Conservation (phyloP, 1,140 invertebrate genomes). For the Papilio xuthus region DNA sequence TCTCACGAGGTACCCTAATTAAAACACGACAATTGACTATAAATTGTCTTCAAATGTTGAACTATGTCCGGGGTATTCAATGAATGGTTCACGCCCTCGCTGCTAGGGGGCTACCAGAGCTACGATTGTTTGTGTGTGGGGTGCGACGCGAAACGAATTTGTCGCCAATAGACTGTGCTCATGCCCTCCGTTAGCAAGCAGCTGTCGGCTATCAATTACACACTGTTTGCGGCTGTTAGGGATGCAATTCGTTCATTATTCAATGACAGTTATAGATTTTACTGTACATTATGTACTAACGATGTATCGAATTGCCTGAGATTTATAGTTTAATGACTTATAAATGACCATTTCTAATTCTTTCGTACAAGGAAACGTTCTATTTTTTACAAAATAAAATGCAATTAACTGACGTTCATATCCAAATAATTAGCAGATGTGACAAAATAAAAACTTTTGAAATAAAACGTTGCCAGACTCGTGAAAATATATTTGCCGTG, state of each 20-base stretch:
- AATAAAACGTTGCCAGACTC: too few relatives aligned
- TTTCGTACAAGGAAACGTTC: not conserved
- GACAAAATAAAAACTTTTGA: too few relatives aligned
- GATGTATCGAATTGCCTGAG: slow-evolving; percentile 11
- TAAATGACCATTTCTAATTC: not conserved
- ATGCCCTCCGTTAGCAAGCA: slow-evolving; percentile 54
- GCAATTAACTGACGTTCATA: not conserved
- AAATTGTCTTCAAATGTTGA: slow-evolving; percentile 35
- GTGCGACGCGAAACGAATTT: slow-evolving; percentile 68
- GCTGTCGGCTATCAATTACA: slow-evolving; percentile 75
- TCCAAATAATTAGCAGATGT: not conserved
- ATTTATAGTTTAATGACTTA: slow-evolving; percentile 21
- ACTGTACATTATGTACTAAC: slow-evolving; percentile 47
- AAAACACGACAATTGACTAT: slow-evolving; percentile 28
- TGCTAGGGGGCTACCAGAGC: slow-evolving; percentile 51
- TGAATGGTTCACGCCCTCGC: slow-evolving; percentile 62
- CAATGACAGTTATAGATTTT: slow-evolving; percentile 70
- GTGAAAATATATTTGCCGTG: too few relatives aligned
- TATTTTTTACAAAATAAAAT: not conserved
- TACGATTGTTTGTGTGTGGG: slow-evolving; percentile 62
- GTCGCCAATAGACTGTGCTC: slow-evolving; percentile 66
- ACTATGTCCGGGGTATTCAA: slow-evolving; percentile 20
- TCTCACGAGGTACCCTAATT: slow-evolving; percentile 28
- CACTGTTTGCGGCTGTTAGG: slow-evolving; percentile 73
- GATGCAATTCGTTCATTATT: slow-evolving; percentile 74